Conservation (phyloP, 1,140 invertebrate species). For the Drosophila lini region DNA sequence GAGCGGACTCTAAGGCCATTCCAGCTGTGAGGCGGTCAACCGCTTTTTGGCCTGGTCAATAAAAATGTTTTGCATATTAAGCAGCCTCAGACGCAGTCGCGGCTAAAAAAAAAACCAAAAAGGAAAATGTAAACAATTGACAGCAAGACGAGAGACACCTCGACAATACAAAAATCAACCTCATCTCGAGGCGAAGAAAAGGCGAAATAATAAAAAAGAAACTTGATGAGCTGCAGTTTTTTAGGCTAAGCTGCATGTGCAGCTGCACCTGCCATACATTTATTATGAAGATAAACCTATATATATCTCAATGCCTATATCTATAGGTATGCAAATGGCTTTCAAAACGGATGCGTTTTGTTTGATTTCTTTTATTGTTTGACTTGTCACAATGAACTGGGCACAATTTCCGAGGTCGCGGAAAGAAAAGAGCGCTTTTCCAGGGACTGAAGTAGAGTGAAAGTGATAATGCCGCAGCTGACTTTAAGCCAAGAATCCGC, state of each 20-base stretch:
- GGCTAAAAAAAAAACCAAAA: constrained; percentile 33
- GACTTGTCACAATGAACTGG: constrained; percentile 24
- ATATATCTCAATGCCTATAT: constrained; percentile 11
- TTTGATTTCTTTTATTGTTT: constrained; percentile 45
- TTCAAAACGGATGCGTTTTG: constrained; percentile 58
- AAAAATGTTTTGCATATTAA: constrained; percentile 78
- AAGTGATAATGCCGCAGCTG: constrained; percentile 50
- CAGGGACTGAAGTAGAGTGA: constrained; percentile 56
- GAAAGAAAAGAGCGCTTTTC: constrained; percentile 37
- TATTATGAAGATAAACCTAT: constrained; percentile 29
- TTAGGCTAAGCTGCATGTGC: constrained; percentile 39
- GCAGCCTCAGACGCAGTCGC: constrained; percentile 8
- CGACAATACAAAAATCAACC: constrained; percentile 26
- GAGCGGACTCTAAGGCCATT: constrained; percentile 47
- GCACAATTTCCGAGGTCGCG: constrained; percentile 44
- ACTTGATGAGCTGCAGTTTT: constrained; percentile 53
- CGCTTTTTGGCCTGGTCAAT: constrained; percentile 64
- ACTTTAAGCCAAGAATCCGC: constrained; percentile 50
- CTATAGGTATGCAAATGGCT: constrained; percentile 47
- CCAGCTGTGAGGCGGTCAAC: constrained; percentile 59
- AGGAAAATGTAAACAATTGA: constrained; percentile 78
- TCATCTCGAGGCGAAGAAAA: constrained; percentile 37
- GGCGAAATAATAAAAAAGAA: constrained; percentile 42
- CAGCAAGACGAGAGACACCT: constrained; percentile 27
- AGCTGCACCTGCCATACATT: constrained; percentile 53